Percentiles rank a stretch among this genome's conserved stretches.
phyloP scores from a whole-genome alignment of 2,888 invertebrate genomes.

The Halictus quadricinctus region DNA sequence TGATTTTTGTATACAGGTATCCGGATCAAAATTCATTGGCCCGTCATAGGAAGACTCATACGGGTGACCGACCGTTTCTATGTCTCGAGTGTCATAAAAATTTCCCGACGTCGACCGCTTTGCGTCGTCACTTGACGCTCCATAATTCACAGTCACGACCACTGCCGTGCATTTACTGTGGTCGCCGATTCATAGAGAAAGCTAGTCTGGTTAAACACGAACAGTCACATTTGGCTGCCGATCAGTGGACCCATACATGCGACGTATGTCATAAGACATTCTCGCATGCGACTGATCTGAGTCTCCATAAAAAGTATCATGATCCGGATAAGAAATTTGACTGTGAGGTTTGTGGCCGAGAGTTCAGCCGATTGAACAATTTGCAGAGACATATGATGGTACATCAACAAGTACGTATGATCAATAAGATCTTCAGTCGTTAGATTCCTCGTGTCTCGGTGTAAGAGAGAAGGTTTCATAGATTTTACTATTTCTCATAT shows the following conservation, averaged over 20 bases:
- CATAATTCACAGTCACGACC: slow-evolving; percentile 82
- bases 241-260: slow-evolving; percentile 82
- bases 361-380: slow-evolving; percentile 82
- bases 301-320: slow-evolving; percentile 82
- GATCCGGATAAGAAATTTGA: slow-evolving; percentile 81
- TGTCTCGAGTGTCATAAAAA: slow-evolving; percentile 82
- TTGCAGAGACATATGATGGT: slow-evolving; percentile 82
- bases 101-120: slow-evolving; percentile 81
- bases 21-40: slow-evolving; percentile 80
- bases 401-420: slow-evolving; percentile 79
- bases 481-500: slow-evolving; percentile 57
- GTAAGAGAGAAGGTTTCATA: slow-evolving; percentile 35
- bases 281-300: slow-evolving; percentile 83
- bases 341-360: slow-evolving; percentile 81
- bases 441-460: slow-evolving; percentile 43
- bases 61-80: slow-evolving; percentile 79
- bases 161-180: slow-evolving; percentile 81
- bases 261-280: slow-evolving; percentile 84
- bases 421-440: slow-evolving; percentile 53
- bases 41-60: slow-evolving; percentile 79
- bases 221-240: slow-evolving; percentile 81
- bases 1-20: slow-evolving; percentile 69
- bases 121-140: slow-evolving; percentile 81
- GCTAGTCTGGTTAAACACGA: slow-evolving; percentile 81
- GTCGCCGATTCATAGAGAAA: slow-evolving; percentile 81